phyloP scores from a whole-genome alignment of 2,888 invertebrate species.

The Epirrhoe alternata region DNA sequence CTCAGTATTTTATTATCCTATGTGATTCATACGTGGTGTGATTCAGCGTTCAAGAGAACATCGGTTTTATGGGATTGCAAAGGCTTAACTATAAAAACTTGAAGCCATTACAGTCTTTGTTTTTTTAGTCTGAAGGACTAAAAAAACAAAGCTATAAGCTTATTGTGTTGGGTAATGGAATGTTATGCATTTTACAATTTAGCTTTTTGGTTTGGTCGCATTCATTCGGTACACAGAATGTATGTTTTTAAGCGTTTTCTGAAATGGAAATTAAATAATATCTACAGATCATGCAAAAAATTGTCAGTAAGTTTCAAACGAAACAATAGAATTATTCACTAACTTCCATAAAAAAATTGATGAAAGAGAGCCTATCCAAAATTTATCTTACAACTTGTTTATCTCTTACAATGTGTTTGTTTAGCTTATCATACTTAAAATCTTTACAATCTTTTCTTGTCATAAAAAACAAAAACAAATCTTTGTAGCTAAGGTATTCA shows the following conservation, averaged over 20 bases:
- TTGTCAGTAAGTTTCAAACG: too few species aligned
- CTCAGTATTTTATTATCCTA: conserved; percentile 18
- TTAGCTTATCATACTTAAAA: not conserved
- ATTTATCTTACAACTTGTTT: not conserved
- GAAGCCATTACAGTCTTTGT: conserved; percentile 14
- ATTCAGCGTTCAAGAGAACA: conserved; percentile 32
- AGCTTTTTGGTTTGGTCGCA: conserved; percentile 4
- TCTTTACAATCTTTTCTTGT: not conserved
- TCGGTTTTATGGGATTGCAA: conserved; percentile 39
- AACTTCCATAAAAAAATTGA: not conserved
- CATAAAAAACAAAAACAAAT: conserved; percentile 9
- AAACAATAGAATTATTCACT: too few species aligned
- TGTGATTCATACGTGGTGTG: conserved; percentile 37
- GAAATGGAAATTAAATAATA: not conserved
- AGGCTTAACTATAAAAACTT: conserved; percentile 30
- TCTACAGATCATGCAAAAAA: too few species aligned
- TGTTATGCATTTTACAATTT: not conserved
- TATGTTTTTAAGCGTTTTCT: too few species aligned
- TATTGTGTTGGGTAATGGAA: conserved; percentile 25
- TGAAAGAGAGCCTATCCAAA: not conserved
- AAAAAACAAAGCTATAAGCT: conserved; percentile 35
- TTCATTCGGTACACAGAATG: not conserved
- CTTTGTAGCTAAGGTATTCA: conserved; percentile 15
- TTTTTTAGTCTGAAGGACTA: too few species aligned
- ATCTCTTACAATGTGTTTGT: not conserved